phyloP scores from a whole-genome alignment of 1,140 invertebrate species.

The Calycopis cecrops region DNA sequence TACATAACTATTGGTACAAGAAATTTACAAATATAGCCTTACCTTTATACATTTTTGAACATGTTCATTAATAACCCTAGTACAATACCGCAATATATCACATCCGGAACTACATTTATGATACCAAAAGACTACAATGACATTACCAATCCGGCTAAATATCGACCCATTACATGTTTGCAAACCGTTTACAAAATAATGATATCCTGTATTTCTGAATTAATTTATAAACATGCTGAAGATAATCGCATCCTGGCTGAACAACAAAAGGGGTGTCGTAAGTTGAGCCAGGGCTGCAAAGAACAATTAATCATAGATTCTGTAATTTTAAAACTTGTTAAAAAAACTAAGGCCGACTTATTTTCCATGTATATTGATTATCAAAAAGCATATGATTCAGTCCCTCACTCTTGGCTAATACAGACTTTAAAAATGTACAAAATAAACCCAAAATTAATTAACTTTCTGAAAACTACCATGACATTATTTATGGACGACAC shows the following conservation, averaged over 20 bases:
- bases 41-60: constrained; percentile 17
- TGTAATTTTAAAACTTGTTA: not conserved
- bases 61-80: constrained; percentile 20
- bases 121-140: no score
- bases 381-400: constrained; percentile 16
- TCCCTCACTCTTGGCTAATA: constrained; percentile 14
- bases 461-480: no score
- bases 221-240: no score
- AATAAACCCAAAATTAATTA: constrained; percentile 17
- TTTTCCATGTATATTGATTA: constrained; percentile 22
- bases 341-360: constrained; percentile 19
- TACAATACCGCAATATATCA: constrained; percentile 20
- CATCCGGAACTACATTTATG: constrained; percentile 21
- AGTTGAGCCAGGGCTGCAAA: no score
- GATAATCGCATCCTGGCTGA: constrained; percentile 6
- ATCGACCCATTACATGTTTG: no score
- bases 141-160: no score
- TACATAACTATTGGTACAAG: constrained; percentile 27
- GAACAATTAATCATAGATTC: no score
- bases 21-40: constrained; percentile 15
- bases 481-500: not conserved
- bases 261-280: not conserved
- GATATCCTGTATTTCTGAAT: no score
- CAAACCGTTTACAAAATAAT: not conserved
- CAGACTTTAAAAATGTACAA: constrained; percentile 4